A percentile compares a stretch with the other conserved stretches of the same genome.
Evolutionary conservation across 2,113 vertebrate genomes (phyloP).

Genomic region (Pogona vitticeps): DNA sequence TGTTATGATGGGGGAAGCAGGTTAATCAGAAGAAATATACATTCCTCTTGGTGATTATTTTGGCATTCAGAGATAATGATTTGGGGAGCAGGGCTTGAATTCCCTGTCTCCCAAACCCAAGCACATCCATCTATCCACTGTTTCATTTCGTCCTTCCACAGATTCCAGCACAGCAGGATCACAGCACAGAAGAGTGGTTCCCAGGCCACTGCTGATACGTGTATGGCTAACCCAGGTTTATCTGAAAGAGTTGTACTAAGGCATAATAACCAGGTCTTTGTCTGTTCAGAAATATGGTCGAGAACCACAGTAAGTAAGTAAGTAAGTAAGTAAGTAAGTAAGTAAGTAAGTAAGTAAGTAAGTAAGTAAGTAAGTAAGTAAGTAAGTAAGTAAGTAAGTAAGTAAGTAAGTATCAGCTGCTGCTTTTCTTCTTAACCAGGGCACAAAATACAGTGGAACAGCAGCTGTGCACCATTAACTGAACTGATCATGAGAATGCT

Average conservation of each 20-base stretch:
- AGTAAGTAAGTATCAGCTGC: too few species aligned
- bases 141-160: too few species aligned
- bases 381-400: not conserved
- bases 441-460: not conserved
- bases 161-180: not conserved
- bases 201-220: not conserved
- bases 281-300: constrained; percentile 9
- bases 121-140: not conserved
- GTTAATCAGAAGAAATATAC: too few species aligned
- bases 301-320: not conserved
- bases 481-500: not conserved
- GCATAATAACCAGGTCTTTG: not conserved
- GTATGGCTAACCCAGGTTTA: not conserved
- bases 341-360: too few species aligned
- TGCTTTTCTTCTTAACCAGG: not conserved
- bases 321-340: not conserved
- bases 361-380: not conserved
- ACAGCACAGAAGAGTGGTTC: not conserved
- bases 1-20: too few species aligned
- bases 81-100: not conserved
- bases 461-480: not conserved
- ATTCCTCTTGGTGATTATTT: too few species aligned
- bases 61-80: not conserved
- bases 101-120: not conserved
- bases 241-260: not conserved